Evolutionary conservation across 2,113 vertebrate genomes (phyloP), one percentile per base, ranked within the genome.

Genomic region (Phyllostomus discolor): DNA sequence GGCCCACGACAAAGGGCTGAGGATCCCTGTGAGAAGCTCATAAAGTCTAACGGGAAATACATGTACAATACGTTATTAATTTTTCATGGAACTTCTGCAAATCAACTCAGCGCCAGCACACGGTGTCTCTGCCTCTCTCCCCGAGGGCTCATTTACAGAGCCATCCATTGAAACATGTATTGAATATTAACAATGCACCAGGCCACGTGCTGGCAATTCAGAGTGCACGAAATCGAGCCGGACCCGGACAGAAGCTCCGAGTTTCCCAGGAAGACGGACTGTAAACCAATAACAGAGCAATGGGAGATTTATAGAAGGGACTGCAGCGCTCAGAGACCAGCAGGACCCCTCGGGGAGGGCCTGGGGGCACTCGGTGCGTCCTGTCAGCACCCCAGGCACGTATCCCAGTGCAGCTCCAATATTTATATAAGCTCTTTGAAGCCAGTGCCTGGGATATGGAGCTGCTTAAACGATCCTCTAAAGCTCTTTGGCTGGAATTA

Each of bases 361-460:
- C 38, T 28, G 26, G n/a, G 26, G 33, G 41, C 10, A 15, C 46
- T 28, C 20, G 1, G 2, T 33, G 57, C 10, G 8, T 62, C 52
- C 7, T 1, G 7, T 28, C 7, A 38, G 1, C 4, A 17, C 6
- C 1, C 0, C 3, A 41, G n/a, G 8, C 16, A 2, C 2, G 1
- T 2, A 2, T n/a, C 48, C 35, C 10, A 28, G 38, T 6, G 1
- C 31, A 73, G 78, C 33, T 3, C 76, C 31, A 10, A 26, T 6
- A n/a, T 66, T 16, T 16, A 7, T 4, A 3, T 0, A 22, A 5
- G 0, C 41, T 3, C 78, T 86, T 46, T 17, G 31, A 31, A 26
- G 43, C 12, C 22, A 4, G 1, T 14, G 4, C 4, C 7, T 15
- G 6, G 28, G 69, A 1, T 22, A 38, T 0, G 1, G 2, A 50